phyloP scores from a whole-genome alignment of 2,113 vertebrate species.

The Trochalopteron elliotii region DNA sequence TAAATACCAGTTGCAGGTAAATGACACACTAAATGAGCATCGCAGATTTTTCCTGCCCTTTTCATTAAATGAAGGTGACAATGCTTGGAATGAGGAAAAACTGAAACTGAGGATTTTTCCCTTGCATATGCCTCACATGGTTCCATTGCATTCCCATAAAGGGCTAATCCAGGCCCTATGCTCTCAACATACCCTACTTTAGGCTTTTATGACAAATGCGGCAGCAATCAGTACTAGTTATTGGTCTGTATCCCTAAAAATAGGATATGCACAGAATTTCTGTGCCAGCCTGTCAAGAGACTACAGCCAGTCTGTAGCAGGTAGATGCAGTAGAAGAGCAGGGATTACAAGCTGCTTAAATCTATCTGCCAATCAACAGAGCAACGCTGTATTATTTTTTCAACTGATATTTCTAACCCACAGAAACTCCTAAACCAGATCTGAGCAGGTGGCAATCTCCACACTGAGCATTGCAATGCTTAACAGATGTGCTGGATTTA shows the following conservation, averaged over 20 bases:
- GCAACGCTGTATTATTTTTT: not conserved
- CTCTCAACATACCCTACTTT: not conserved
- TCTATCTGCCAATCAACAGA: not conserved
- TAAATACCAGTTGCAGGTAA: constrained; percentile 53
- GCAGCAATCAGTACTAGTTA: not conserved
- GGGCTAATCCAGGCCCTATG: not conserved
- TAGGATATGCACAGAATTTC: not conserved
- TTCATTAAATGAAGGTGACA: not conserved
- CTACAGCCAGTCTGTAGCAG: not conserved
- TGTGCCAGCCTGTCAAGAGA: not conserved
- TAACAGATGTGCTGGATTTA: not conserved
- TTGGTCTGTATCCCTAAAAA: not conserved
- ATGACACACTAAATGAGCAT: constrained; percentile 12
- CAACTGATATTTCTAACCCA: not conserved
- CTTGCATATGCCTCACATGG: not conserved
- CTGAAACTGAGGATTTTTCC: not conserved
- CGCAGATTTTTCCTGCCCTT: constrained; percentile 32
- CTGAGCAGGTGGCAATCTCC: not conserved
- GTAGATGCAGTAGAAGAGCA: not conserved
- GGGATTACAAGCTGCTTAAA: not conserved
- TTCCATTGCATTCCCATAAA: not conserved
- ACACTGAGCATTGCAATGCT: not conserved
- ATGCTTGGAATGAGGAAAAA: not conserved
- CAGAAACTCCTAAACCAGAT: not conserved
- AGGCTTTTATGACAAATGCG: not conserved